Evolutionary conservation across 2,888 invertebrate species (phyloP).

Genomic region (Himalopsyche kuldschensis): DNA sequence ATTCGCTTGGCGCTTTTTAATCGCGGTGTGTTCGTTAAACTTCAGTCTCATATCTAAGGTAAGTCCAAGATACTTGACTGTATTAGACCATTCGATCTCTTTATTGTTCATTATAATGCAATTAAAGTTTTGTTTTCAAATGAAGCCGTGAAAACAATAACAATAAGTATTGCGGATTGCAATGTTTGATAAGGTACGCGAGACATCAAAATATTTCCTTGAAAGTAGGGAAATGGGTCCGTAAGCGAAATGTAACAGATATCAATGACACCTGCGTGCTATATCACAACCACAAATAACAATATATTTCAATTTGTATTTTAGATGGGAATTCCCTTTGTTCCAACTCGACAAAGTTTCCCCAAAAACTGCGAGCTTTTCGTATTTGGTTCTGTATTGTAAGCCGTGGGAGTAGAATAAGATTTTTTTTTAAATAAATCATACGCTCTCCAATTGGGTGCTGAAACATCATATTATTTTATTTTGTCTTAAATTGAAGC

Average conservation of each 20-base stretch:
- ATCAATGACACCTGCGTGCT: slow-evolving; percentile 22
- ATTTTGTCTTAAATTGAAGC: too few species aligned
- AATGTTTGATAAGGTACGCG: not conserved
- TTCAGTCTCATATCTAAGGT: too few species aligned
- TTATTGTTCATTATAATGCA: too few species aligned
- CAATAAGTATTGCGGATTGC: not conserved
- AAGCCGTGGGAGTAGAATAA: not conserved
- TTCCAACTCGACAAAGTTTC: not conserved
- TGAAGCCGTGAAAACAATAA: too few species aligned
- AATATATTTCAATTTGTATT: slow-evolving; percentile 32
- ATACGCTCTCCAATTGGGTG: not conserved
- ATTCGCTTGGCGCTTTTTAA: too few species aligned
- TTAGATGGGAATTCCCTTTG: slow-evolving; percentile 12
- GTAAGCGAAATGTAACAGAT: slow-evolving; percentile 3
- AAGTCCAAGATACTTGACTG: too few species aligned
- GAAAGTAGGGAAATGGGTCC: not conserved
- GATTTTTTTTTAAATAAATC: not conserved
- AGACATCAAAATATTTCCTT: not conserved
- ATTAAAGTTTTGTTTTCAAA: too few species aligned
- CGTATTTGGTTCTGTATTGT: not conserved
- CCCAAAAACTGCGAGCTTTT: not conserved
- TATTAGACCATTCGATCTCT: too few species aligned
- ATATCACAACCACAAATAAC: slow-evolving; percentile 28
- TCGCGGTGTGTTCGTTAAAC: too few species aligned
- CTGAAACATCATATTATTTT: too few species aligned